These are phyloP conservation scores for Acrocephalus scirpaceus DNA, from an alignment of 2,797 vertebrate species.

Conservation along the genomic window DNA sequence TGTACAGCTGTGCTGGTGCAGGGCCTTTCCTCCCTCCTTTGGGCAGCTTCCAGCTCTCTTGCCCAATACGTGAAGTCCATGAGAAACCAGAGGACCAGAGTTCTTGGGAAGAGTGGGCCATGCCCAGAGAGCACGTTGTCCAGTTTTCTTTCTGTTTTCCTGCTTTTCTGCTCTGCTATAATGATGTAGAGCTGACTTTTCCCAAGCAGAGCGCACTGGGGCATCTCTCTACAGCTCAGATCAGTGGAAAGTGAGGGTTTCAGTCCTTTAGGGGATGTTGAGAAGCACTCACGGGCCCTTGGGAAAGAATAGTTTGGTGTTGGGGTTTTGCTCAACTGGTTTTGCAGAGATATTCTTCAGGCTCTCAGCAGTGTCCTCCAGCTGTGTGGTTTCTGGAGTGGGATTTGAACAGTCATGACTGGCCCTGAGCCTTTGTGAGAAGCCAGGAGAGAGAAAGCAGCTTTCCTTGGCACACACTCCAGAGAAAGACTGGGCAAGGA, in stretches of 20 bases:
- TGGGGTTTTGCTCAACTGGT: not conserved
- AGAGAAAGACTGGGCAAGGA: not conserved
- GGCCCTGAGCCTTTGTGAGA: not conserved
- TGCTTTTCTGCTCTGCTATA: not conserved
- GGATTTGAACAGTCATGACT: not conserved
- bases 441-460: not conserved
- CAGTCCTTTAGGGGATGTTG: not conserved
- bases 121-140: not conserved
- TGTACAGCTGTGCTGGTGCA: not conserved
- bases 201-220: not conserved
- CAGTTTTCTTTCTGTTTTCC: not conserved
- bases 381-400: accelerated
- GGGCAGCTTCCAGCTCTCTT: not conserved
- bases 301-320: not conserved
- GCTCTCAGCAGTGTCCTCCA: not conserved
- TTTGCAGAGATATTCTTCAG: not conserved
- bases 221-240: not conserved
- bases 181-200: not conserved
- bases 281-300: not conserved
- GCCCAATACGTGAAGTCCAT: accelerated
- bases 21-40: not conserved
- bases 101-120: not conserved
- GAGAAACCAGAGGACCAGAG: not conserved
- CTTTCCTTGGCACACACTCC: not conserved
- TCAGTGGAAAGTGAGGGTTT: not conserved